phyloP scores from a whole-genome alignment of 2,888 invertebrate species.

The Pyrochroa serraticornis region DNA sequence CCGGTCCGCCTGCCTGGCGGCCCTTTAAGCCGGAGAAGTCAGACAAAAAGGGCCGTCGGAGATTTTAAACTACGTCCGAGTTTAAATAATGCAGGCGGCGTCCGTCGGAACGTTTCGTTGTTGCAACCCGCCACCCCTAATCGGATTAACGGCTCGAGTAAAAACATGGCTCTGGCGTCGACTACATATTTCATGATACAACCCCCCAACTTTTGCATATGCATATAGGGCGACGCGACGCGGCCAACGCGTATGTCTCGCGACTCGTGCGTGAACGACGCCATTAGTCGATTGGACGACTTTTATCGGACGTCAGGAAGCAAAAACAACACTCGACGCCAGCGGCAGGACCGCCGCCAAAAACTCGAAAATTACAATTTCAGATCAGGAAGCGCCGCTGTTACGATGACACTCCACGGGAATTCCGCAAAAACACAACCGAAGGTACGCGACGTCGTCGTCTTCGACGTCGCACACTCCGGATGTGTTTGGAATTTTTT shows the following conservation, averaged over 20 bases:
- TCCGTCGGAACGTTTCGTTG: no score
- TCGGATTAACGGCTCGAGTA: constrained; percentile 37
- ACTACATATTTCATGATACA: constrained; percentile 40
- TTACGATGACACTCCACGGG: constrained; percentile 6
- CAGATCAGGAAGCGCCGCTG: no score
- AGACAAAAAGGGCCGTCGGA: no score
- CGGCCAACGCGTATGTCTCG: neutral
- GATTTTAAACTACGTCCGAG: no score
- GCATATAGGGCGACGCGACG: constrained; percentile 15
- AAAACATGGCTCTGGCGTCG: constrained; percentile 33
- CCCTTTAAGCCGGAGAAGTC: no score
- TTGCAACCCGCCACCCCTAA: constrained; percentile 21
- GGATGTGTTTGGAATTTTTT: no score
- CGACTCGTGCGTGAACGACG: neutral
- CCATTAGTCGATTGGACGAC: constrained; percentile 7
- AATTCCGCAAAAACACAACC: constrained; percentile 4
- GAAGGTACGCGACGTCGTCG: neutral
- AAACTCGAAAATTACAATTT: no score
- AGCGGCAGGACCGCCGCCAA: neutral
- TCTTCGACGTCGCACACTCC: no score
- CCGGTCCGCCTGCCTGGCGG: no score
- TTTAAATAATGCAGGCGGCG: no score
- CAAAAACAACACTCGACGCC: neutral
- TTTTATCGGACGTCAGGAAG: neutral
- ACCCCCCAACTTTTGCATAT: constrained; percentile 32